Percentiles rank a stretch among this genome's conserved stretches.
phyloP scores from a whole-genome alignment of 2,888 invertebrate species.

The Tetropium fuscum region DNA sequence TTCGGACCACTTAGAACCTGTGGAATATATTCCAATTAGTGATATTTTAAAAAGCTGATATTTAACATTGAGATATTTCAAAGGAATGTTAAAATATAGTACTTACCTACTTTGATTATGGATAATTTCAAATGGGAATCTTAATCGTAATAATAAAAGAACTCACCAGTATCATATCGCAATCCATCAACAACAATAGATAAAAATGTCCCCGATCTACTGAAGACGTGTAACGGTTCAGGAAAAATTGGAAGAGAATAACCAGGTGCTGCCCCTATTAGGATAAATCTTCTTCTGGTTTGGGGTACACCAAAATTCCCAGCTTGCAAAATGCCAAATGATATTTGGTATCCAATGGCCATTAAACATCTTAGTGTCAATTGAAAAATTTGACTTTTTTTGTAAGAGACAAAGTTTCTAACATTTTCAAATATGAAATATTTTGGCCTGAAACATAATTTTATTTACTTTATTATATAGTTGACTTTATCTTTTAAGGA shows the following conservation, averaged over 20 bases:
- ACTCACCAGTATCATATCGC: constrained; percentile 59
- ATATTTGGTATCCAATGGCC: constrained; percentile 89
- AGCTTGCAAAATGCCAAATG: constrained; percentile 86
- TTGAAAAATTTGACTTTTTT: constrained; percentile 84
- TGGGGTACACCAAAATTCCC: constrained; percentile 89
- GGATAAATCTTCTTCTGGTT: constrained; percentile 78
- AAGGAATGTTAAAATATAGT: no score
- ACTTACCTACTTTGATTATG: no score
- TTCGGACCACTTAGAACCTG: constrained; percentile 71
- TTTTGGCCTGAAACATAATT: constrained; percentile 71
- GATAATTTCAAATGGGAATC: no score
- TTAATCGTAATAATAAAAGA: constrained; percentile 30
- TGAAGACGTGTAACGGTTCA: constrained; percentile 84
- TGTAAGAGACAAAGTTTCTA: constrained; percentile 86
- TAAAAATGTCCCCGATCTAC: constrained; percentile 73
- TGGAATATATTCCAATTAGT: no score
- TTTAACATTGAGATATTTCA: no score
- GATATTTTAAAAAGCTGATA: no score
- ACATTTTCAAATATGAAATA: constrained; percentile 90
- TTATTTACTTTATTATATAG: no score
- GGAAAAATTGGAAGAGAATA: constrained; percentile 80
- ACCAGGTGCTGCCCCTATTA: constrained; percentile 87
- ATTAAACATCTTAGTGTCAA: constrained; percentile 81
- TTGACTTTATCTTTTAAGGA: no score
- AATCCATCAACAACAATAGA: constrained; percentile 72